Evolutionary conservation across 1,140 invertebrate genomes (phyloP).

Genomic region (Conus betulinus): DNA sequence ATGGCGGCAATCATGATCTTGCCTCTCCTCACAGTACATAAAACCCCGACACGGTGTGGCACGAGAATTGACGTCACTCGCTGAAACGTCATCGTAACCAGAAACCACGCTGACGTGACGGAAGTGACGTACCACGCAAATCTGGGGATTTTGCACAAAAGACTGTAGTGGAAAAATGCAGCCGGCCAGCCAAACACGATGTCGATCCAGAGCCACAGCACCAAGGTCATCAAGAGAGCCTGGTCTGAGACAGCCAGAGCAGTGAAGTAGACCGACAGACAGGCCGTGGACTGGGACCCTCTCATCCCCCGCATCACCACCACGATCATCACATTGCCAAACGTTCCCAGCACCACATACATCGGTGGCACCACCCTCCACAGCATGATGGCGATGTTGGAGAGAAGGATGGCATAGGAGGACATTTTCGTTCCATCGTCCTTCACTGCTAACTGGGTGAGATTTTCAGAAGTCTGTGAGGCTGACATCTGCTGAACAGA

Average conservation of each 20-base stretch:
- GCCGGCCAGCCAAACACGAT: background rate
- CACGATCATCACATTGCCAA: conserved; percentile 15
- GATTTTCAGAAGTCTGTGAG: too few species aligned
- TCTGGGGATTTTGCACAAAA: background rate
- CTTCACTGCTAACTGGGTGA: too few species aligned
- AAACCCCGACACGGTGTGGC: background rate
- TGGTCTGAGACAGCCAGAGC: conserved; percentile 4
- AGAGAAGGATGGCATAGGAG: background rate
- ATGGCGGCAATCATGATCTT: background rate
- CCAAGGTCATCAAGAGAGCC: background rate
- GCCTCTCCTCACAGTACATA: background rate
- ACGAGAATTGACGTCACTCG: conserved; percentile 2
- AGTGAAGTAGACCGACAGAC: background rate
- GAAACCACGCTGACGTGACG: conserved; percentile 17
- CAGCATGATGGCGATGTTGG: background rate
- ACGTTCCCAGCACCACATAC: background rate
- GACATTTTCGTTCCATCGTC: too few species aligned
- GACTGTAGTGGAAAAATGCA: background rate
- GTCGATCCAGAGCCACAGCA: background rate
- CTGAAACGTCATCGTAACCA: background rate
- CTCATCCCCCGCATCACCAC: conserved; percentile 9
- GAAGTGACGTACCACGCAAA: background rate
- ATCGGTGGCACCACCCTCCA: background rate
- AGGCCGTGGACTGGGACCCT: background rate
- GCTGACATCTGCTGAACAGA: too few species aligned